Percentiles rank a stretch among this genome's conserved stretches.
Conservation (phyloP, 92 coral and sea anemone genomes). For the Paragorgia papillata region DNA sequence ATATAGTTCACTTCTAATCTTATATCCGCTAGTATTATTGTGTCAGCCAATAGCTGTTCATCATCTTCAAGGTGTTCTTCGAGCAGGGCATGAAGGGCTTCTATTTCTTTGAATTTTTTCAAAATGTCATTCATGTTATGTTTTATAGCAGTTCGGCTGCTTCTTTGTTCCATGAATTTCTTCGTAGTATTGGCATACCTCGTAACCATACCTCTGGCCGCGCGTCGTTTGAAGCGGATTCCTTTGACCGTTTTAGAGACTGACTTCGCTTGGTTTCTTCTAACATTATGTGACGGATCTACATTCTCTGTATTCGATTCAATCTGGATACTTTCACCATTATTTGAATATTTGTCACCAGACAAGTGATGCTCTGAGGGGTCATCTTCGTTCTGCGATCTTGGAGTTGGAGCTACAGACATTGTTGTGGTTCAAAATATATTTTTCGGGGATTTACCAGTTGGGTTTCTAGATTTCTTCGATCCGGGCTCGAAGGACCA, state of each 20-base stretch:
- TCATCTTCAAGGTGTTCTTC: constrained; percentile 10
- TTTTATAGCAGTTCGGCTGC: constrained; percentile 15
- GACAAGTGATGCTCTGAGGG: not conserved
- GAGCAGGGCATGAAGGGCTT: not conserved
- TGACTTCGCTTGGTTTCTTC: not conserved
- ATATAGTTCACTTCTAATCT: not conserved
- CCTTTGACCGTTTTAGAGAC: not conserved
- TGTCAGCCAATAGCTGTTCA: not conserved
- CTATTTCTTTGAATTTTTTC: not conserved
- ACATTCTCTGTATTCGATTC: not conserved
- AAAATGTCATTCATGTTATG: not conserved
- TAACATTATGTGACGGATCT: not conserved
- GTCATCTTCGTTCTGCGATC: not conserved
- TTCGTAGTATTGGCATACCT: constrained; percentile 3
- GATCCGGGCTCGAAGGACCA: constrained; percentile 57
- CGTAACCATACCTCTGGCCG: not conserved
- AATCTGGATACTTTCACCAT: not conserved
- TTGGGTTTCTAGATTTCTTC: constrained; percentile 1
- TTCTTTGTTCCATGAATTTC: not conserved
- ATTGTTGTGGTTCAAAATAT: not conserved
- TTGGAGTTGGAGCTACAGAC: constrained; percentile 1
- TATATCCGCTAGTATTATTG: not conserved
- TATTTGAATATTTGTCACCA: too few species aligned
- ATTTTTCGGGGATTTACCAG: not conserved
- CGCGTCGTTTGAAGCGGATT: not conserved